These are phyloP conservation scores for Hetaerina titia DNA, from an alignment of 2,888 invertebrate genomes.

Conservation along the genomic window DNA sequence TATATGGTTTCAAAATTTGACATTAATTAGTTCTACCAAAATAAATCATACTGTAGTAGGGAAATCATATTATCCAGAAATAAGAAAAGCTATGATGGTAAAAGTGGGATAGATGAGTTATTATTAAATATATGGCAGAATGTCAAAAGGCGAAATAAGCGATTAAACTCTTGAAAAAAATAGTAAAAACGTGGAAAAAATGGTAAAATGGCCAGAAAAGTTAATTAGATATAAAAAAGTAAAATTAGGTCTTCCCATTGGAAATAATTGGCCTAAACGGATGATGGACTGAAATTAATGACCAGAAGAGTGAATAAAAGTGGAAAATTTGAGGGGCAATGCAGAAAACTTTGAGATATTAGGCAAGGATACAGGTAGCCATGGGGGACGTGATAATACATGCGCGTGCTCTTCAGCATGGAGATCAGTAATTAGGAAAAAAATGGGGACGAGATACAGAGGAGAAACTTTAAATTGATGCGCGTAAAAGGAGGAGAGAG, in stretches of 20 bases:
- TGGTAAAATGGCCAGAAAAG: background rate
- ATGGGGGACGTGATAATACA: background rate
- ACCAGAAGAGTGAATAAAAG: background rate
- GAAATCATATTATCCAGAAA: background rate
- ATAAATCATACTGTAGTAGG: no score
- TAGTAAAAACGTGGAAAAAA: background rate
- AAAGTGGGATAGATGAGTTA: no score
- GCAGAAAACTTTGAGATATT: background rate
- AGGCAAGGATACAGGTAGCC: background rate
- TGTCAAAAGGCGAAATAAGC: background rate
- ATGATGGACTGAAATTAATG: background rate
- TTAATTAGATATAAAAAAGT: background rate
- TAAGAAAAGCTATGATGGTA: background rate
- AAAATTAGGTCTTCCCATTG: background rate
- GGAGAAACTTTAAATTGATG: slow-evolving; percentile 10
- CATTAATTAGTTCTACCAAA: no score
- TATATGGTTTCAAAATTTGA: no score
- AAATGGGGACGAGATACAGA: background rate
- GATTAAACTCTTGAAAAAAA: background rate
- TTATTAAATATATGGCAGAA: no score
- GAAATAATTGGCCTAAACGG: background rate
- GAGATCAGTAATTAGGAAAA: background rate
- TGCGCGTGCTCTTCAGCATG: background rate
- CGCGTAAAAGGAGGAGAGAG: background rate
- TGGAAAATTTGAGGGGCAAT: background rate